phyloP scores from a whole-genome alignment of 2,797 vertebrate genomes.

The Galagoides demidoff region DNA sequence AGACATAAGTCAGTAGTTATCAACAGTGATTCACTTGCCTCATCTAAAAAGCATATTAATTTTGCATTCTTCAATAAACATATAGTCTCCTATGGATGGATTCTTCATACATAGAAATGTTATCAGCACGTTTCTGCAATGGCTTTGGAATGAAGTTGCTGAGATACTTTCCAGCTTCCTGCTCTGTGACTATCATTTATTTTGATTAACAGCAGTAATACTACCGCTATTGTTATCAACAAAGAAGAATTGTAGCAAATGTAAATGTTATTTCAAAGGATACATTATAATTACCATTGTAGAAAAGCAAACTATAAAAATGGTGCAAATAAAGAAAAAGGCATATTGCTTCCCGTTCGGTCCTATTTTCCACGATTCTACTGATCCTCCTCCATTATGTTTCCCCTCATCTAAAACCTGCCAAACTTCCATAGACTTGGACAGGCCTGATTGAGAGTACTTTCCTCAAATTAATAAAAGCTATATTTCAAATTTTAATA shows the following conservation, averaged over 20 bases:
- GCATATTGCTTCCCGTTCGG: neutral
- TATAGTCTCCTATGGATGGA: neutral
- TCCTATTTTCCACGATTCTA: neutral
- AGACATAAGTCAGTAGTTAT: neutral
- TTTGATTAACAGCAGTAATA: neutral
- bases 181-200: neutral
- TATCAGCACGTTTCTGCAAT: neutral
- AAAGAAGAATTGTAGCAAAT: neutral
- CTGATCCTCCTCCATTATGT: accelerated
- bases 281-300: neutral
- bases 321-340: neutral
- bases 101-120: neutral
- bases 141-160: neutral
- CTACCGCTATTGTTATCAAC: neutral
- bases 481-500: neutral
- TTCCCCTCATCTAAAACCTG: neutral
- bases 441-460: neutral
- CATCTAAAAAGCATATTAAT: neutral
- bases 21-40: neutral
- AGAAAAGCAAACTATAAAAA: neutral
- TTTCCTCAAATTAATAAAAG: neutral
- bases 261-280: neutral
- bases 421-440: neutral
- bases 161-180: neutral
- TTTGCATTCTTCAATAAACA: neutral